These are phyloP conservation scores for Aepyceros melampus DNA, from an alignment of 2,113 vertebrate genomes.

Conservation along the genomic window DNA sequence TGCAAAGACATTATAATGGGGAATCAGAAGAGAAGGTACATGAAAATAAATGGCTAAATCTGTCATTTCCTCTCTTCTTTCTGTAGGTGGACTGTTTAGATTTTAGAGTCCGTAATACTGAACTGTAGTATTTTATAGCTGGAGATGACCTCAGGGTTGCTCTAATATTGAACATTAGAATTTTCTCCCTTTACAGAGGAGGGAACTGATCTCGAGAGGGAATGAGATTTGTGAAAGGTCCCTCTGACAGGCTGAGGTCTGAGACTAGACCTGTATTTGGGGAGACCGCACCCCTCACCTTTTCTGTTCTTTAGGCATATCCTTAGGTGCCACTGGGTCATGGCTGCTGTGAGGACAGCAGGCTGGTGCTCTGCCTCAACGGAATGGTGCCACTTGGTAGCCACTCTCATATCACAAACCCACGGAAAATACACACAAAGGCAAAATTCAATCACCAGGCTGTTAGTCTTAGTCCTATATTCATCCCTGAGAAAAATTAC, in stretches of 20 bases:
- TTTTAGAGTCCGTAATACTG: not conserved
- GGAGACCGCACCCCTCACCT: not conserved
- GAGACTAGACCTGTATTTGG: not conserved
- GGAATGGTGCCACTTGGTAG: not conserved
- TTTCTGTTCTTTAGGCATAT: not conserved
- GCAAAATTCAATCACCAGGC: not conserved
- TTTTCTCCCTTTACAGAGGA: not conserved
- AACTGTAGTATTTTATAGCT: not conserved
- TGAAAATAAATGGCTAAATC: not conserved
- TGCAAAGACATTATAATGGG: not conserved
- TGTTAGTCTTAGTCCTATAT: not conserved
- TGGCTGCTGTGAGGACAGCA: not conserved
- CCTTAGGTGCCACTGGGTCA: not conserved
- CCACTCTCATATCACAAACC: not conserved
- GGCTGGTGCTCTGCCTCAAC: not conserved
- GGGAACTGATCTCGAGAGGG: not conserved
- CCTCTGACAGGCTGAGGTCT: not conserved
- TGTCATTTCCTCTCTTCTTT: not conserved
- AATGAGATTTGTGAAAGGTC: not conserved
- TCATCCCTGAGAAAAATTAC: not conserved
- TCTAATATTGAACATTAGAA: not conserved
- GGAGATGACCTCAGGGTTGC: not conserved
- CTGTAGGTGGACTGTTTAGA: not conserved
- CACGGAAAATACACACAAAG: not conserved
- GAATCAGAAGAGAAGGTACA: not conserved